These are phyloP conservation scores for Empis livida DNA, from an alignment of 2,888 invertebrate species.

Conservation along the genomic window DNA sequence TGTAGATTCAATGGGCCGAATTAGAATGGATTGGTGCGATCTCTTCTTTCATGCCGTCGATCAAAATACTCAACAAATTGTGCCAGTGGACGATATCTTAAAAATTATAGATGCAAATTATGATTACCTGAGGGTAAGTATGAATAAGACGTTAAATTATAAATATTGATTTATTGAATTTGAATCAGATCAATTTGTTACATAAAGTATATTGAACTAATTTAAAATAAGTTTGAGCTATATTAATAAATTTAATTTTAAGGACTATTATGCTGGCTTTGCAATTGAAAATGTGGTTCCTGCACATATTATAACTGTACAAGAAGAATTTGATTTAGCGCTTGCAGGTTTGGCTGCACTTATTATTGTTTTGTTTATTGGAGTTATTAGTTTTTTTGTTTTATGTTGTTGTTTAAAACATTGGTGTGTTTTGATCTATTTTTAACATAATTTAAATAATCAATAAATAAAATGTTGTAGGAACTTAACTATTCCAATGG, in stretches of 20 bases:
- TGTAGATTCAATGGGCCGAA: conserved; percentile 43
- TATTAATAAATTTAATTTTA: conserved; percentile 19
- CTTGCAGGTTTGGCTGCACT: conserved; percentile 75
- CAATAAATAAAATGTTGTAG: conserved; percentile 28
- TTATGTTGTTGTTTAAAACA: conserved; percentile 80
- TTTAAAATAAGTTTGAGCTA: too few species aligned
- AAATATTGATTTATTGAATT: not conserved
- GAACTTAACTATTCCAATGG: conserved; percentile 69
- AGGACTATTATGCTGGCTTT: conserved; percentile 52
- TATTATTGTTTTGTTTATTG: conserved; percentile 71
- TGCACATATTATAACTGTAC: conserved; percentile 49
- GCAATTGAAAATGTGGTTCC: conserved; percentile 64
- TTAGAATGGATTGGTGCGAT: conserved; percentile 57
- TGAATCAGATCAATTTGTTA: too few species aligned
- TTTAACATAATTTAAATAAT: not conserved
- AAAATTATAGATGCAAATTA: conserved; percentile 75
- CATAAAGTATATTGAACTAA: too few species aligned
- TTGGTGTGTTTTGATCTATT: conserved; percentile 41
- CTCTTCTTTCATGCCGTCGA: conserved; percentile 76
- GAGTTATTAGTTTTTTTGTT: conserved; percentile 72
- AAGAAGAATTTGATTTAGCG: conserved; percentile 74
- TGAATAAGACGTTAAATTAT: not conserved
- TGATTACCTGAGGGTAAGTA: conserved; percentile 57
- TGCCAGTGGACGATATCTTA: conserved; percentile 64
- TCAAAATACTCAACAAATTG: conserved; percentile 54